phyloP scores from a whole-genome alignment of 1,140 invertebrate genomes.

The Listronotus oregonensis region DNA sequence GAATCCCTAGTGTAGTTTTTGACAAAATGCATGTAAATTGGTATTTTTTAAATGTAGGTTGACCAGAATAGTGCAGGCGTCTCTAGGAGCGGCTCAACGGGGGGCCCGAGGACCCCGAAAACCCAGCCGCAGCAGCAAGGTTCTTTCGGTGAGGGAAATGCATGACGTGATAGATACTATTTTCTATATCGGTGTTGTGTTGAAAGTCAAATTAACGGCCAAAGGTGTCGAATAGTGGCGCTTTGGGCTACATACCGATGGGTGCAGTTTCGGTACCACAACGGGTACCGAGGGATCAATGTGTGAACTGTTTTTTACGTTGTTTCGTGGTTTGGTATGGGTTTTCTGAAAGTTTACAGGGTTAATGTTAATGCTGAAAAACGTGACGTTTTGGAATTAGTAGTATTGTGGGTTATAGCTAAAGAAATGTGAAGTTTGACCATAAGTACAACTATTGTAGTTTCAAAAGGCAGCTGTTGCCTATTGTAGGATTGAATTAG shows the following conservation, averaged over 20 bases:
- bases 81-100: constrained; percentile 35
- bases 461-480: too few relatives aligned
- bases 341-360: constrained; percentile 22
- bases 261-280: constrained; percentile 25
- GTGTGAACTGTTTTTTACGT: constrained; percentile 9
- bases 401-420: not conserved
- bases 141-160: constrained; percentile 28
- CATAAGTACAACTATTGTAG: too few relatives aligned
- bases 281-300: constrained; percentile 12
- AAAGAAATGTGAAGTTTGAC: too few relatives aligned
- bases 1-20: too few relatives aligned
- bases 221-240: constrained; percentile 17
- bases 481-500: too few relatives aligned
- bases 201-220: constrained; percentile 21
- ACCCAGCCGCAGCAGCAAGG: constrained; percentile 20
- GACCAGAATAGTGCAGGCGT: constrained; percentile 41
- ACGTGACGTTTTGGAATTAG: not conserved
- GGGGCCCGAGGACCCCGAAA: constrained; percentile 41
- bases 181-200: constrained; percentile 25
- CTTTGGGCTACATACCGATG: constrained; percentile 29
- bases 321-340: not conserved
- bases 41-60: constrained; percentile 22
- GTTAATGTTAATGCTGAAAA: constrained; percentile 16
- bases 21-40: not conserved
- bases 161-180: constrained; percentile 35